These are phyloP conservation scores for Charina bottae DNA, from an alignment of 2,113 vertebrate genomes.

Conservation along the genomic window DNA sequence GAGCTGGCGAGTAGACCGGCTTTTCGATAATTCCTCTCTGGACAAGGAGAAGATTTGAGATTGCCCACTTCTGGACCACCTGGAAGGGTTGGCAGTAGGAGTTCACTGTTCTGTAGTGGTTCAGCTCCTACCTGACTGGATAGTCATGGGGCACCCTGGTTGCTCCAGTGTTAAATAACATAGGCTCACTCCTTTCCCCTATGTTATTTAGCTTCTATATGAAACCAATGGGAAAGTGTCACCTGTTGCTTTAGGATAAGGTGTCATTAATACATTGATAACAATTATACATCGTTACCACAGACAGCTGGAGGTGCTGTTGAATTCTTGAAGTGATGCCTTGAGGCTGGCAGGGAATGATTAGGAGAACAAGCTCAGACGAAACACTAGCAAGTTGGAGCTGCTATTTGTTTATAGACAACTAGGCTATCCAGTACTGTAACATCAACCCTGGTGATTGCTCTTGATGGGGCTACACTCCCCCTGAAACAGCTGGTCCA, in stretches of 20 bases:
- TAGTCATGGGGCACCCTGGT: background rate
- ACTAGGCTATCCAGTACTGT: background rate
- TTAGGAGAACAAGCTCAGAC: background rate
- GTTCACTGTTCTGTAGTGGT: background rate
- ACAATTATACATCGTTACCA: background rate
- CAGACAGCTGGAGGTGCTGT: background rate
- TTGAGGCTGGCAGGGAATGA: background rate
- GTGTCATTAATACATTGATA: background rate
- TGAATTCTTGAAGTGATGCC: background rate
- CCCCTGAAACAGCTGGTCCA: background rate
- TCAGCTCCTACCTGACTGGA: background rate
- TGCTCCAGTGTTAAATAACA: background rate
- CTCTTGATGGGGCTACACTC: background rate
- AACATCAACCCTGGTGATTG: background rate
- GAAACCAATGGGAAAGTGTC: background rate
- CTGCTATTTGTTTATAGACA: background rate
- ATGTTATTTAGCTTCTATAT: background rate
- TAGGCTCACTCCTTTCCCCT: background rate
- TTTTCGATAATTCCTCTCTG: background rate
- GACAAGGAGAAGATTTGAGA: background rate
- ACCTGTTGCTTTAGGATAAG: background rate
- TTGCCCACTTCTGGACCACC: background rate
- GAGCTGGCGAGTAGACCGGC: background rate
- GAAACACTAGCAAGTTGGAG: background rate
- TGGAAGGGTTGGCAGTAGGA: background rate